These are phyloP conservation scores for Beaufortia kweichowensis DNA, from an alignment of 2,113 vertebrate genomes.

Conservation along the genomic window DNA sequence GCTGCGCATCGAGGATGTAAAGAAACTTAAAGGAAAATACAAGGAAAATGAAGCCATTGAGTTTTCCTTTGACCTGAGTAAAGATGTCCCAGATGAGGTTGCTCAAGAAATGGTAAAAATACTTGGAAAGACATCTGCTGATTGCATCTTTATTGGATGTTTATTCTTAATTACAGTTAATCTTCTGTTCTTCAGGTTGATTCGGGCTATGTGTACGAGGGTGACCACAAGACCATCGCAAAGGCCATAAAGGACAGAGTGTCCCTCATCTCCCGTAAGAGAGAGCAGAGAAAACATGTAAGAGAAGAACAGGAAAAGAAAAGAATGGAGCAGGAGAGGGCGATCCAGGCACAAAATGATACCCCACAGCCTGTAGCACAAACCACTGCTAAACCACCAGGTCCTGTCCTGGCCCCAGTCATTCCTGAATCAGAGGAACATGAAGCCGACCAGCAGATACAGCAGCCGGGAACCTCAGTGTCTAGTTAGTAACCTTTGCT, in stretches of 20 bases:
- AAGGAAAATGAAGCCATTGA: constrained; percentile 99
- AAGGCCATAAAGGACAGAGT: constrained; percentile 98
- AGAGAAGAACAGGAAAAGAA: constrained; percentile 90
- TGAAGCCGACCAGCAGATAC: constrained; percentile 85
- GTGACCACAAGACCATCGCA: constrained; percentile 97
- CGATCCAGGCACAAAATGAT: constrained; percentile 8
- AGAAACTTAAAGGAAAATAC: constrained; percentile 98
- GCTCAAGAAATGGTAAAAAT: constrained; percentile 93
- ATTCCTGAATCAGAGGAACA: constrained; percentile 86
- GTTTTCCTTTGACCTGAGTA: constrained; percentile 95
- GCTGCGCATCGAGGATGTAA: constrained; percentile 96
- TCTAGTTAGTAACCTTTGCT: constrained; percentile 33
- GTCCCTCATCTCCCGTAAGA: constrained; percentile 90
- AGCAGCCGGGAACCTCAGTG: constrained; percentile 71
- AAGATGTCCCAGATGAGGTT: constrained; percentile 95
- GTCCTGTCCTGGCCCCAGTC: constrained; percentile 65
- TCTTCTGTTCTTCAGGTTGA: constrained; percentile 79
- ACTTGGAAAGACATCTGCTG: no score
- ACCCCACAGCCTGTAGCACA: constrained; percentile 55
- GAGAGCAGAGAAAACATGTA: constrained; percentile 92
- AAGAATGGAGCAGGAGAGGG: constrained; percentile 78
- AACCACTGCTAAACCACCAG: constrained; percentile 50
- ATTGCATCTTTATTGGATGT: no score
- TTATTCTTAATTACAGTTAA: background rate
- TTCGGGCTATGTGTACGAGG: constrained; percentile 94